A percentile compares a stretch with the other conserved stretches of the same genome.
Evolutionary conservation across 1,140 invertebrate species (phyloP).

Genomic region (Formica selysi): DNA sequence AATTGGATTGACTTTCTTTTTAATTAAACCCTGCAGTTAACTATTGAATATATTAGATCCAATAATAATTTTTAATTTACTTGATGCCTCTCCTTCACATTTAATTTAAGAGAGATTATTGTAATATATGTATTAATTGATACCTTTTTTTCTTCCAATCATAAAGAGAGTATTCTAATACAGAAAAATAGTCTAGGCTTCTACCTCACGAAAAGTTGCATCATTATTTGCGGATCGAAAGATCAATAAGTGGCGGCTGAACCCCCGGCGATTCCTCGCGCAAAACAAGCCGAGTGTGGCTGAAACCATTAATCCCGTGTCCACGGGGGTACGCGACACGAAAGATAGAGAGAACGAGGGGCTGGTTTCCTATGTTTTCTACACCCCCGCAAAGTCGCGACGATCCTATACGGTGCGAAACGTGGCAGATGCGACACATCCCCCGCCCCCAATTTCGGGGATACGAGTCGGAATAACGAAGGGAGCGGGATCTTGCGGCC

Average conservation of each 20-base stretch:
- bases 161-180: too few relatives aligned
- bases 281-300: constrained; percentile 1
- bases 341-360: neutral
- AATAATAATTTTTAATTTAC: neutral
- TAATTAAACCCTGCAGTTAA: neutral
- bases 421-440: constrained; percentile 73
- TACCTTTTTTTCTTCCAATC: neutral
- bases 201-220: neutral
- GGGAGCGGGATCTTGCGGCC: constrained; percentile 33
- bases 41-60: neutral
- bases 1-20: constrained; percentile 17
- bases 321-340: neutral
- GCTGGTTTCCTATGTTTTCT: constrained; percentile 34
- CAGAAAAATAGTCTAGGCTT: too few relatives aligned
- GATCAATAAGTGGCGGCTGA: constrained; percentile 28
- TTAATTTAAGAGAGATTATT: neutral
- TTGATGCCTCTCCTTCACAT: neutral
- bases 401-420: constrained; percentile 75
- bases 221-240: constrained; percentile 37
- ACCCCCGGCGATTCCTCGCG: neutral
- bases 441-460: neutral
- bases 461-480: neutral
- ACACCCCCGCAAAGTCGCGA: constrained; percentile 69
- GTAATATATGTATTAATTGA: neutral
- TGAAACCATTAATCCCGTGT: constrained; percentile 63